A percentile compares a stretch with the other conserved stretches of the same genome.
Conservation (phyloP, 2,888 invertebrate genomes). For the Onthophagus sagittarius region DNA sequence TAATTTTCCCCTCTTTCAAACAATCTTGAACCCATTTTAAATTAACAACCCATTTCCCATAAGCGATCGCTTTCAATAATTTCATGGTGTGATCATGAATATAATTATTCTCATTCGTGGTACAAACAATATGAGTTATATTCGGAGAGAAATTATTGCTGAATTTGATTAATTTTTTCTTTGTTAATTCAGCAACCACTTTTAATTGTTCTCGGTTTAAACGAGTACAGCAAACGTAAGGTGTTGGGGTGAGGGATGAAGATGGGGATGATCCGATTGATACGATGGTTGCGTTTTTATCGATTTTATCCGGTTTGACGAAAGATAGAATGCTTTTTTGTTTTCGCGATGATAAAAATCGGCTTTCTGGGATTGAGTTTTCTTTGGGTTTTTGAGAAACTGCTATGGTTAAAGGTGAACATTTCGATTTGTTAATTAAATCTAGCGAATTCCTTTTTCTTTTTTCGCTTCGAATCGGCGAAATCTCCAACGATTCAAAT, state of each 20-base stretch:
- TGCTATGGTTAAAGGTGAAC: constrained; percentile 33
- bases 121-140: constrained; percentile 45
- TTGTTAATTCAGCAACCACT: constrained; percentile 37
- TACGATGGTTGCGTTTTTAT: not conserved
- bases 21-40: constrained; percentile 55
- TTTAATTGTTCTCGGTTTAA: constrained; percentile 37
- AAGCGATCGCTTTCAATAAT: constrained; percentile 55
- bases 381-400: constrained; percentile 26
- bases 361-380: constrained; percentile 26
- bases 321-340: constrained; percentile 44
- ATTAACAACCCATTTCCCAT: constrained; percentile 57
- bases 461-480: constrained; percentile 2
- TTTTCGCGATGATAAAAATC: constrained; percentile 33
- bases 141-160: constrained; percentile 34
- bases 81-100: constrained; percentile 49
- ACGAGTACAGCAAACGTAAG: constrained; percentile 41
- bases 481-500: not conserved
- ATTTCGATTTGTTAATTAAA: constrained; percentile 31
- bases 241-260: constrained; percentile 20
- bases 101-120: constrained; percentile 36
- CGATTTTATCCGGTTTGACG: constrained; percentile 22
- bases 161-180: constrained; percentile 39
- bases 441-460: constrained; percentile 30
- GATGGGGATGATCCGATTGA: constrained; percentile 1
- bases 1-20: constrained; percentile 44